Percentiles rank a stretch among this genome's conserved stretches.
These are phyloP conservation scores for Parasteatoda lunata DNA, from an alignment of 2,888 invertebrate genomes.

Conservation along the genomic window DNA sequence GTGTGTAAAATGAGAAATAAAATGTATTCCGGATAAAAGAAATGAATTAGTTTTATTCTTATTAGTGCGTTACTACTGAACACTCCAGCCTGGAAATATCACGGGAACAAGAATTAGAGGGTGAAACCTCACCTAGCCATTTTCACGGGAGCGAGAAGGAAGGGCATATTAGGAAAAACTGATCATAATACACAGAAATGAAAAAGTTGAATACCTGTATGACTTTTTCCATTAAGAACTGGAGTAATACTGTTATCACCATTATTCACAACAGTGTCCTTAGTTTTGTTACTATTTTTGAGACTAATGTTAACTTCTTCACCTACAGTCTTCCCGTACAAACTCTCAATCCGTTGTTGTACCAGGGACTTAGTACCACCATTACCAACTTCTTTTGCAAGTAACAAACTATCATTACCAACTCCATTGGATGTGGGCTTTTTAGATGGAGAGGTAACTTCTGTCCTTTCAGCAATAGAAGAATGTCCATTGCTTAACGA, in stretches of 20 bases:
- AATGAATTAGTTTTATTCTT: too few relatives aligned
- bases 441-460: neutral
- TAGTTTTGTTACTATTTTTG: constrained; percentile 28
- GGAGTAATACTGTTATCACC: constrained; percentile 62
- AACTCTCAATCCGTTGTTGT: constrained; percentile 88
- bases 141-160: too few relatives aligned
- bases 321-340: constrained; percentile 81
- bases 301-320: constrained; percentile 65
- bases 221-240: constrained; percentile 46
- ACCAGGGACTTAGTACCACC: constrained; percentile 80
- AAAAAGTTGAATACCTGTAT: constrained; percentile 38
- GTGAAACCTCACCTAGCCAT: too few relatives aligned
- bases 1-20: too few relatives aligned
- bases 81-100: too few relatives aligned
- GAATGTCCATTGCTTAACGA: constrained; percentile 14
- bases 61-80: too few relatives aligned
- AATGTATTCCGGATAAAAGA: too few relatives aligned
- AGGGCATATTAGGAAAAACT: neutral
- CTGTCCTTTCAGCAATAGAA: constrained; percentile 11
- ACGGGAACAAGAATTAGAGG: too few relatives aligned
- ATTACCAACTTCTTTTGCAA: constrained; percentile 57
- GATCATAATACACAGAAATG: neutral
- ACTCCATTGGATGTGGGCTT: constrained; percentile 38
- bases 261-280: constrained; percentile 28
- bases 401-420: neutral